These are phyloP conservation scores for Ciconia nigra DNA, from an alignment of 2,797 vertebrate species.

Conservation along the genomic window DNA sequence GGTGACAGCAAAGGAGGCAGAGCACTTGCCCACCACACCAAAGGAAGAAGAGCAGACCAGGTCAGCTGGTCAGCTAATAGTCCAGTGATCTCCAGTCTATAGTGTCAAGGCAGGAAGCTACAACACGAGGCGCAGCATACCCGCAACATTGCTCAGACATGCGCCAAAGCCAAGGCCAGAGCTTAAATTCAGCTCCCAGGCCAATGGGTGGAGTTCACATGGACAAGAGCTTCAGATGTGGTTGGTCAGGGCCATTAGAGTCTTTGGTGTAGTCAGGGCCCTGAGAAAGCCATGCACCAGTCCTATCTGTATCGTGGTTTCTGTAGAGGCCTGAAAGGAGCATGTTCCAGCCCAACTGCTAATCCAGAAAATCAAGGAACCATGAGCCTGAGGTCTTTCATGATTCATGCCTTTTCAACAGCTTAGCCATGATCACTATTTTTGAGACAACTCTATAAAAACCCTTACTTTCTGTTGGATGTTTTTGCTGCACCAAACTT, in stretches of 20 bases:
- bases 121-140: not conserved
- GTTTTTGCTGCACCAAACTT: not conserved
- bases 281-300: not conserved
- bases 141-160: not conserved
- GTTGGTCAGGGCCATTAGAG: not conserved
- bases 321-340: not conserved
- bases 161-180: not conserved
- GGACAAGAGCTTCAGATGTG: not conserved
- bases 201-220: fast-evolving
- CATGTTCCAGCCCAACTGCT: not conserved
- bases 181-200: not conserved
- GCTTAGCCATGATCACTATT: not conserved
- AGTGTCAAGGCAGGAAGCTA: not conserved
- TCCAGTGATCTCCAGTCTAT: not conserved
- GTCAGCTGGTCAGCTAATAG: not conserved
- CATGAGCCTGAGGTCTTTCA: not conserved
- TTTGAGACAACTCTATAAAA: not conserved
- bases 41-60: not conserved
- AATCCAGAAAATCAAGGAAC: not conserved
- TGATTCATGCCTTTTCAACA: not conserved
- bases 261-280: not conserved
- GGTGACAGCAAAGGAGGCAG: not conserved
- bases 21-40: too few relatives aligned
- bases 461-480: not conserved
- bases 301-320: not conserved